Evolutionary conservation across 1,140 invertebrate genomes (phyloP).

Genomic region (Uloborus diversus): DNA sequence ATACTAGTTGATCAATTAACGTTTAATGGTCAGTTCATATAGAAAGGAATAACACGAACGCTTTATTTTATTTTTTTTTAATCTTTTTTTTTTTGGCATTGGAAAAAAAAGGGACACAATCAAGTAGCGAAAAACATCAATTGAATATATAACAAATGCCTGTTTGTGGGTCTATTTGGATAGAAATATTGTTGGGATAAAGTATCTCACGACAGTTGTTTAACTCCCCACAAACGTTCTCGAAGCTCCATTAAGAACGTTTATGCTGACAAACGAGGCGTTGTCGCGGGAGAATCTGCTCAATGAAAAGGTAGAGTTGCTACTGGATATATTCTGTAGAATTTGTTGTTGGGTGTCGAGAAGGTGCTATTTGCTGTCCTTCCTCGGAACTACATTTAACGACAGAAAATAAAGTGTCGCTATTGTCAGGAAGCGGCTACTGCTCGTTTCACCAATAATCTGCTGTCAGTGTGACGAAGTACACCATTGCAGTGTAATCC

Average conservation of each 20-base stretch:
- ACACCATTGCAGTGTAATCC: slow-evolving; percentile 46
- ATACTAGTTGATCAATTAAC: too few relatives aligned
- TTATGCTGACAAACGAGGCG: slow-evolving; percentile 52
- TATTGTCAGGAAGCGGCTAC: slow-evolving; percentile 9
- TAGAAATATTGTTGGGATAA: slow-evolving; percentile 46
- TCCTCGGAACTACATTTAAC: slow-evolving; percentile 32
- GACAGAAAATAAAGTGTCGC: slow-evolving; percentile 46
- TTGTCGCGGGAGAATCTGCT: slow-evolving; percentile 6
- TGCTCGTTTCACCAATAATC: slow-evolving; percentile 48
- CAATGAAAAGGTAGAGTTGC: slow-evolving; percentile 43
- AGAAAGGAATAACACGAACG: too few relatives aligned
- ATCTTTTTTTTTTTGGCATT: too few relatives aligned
- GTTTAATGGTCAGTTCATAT: too few relatives aligned
- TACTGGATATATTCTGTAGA: slow-evolving; percentile 25
- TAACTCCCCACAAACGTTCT: slow-evolving; percentile 49
- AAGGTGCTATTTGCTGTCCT: slow-evolving; percentile 38
- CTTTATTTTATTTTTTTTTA: too few relatives aligned
- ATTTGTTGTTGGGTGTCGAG: slow-evolving; percentile 42
- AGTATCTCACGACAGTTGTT: slow-evolving; percentile 42
- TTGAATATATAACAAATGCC: neutral
- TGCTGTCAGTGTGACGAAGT: slow-evolving; percentile 51
- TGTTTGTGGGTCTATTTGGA: slow-evolving; percentile 2
- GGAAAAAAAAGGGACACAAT: too few relatives aligned
- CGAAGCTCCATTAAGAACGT: slow-evolving; percentile 50
- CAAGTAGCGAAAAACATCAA: too few relatives aligned